Evolutionary conservation across 2,113 vertebrate species (phyloP), one percentile per base, ranked within the genome.

Genomic region (Dromas ardeola): DNA sequence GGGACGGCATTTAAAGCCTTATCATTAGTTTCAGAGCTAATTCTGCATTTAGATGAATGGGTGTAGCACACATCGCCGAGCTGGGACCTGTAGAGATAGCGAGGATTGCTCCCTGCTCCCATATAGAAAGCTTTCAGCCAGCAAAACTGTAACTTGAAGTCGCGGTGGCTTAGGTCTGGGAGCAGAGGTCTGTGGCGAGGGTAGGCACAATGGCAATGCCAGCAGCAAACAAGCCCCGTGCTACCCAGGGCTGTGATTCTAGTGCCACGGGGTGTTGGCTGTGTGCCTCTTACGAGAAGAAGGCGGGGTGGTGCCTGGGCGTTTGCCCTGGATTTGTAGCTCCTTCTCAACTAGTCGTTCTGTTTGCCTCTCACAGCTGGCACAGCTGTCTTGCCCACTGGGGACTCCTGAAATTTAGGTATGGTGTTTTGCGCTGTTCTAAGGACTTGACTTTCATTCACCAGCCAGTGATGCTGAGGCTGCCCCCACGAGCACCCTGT

Each of bases 1-100:
- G 89, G 79, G 91, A 95, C 3, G n/a, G 89, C 74, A 89, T 90
- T 93, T 90, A 88, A 93, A 96, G 43, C 74, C 94, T 95, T 95
- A 97, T 94, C 94, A 58, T 91, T 86, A 52, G 49, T 95, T 93
- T 94, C 87, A 79, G 91, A 92, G 77, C 34, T 77, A 90, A 79
- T 88, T 96, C 87, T 96, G 96, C 88, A 94, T 96, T 95, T 91
- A 95, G 88, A 96, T 96, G 90, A 93, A 93, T 92, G 87, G 85
- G 90, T n/a, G 91, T 94, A 93, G 79, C 87, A 86, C 65, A 69
- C 23, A 43, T 38, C 3, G 29, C 91, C 4, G 14, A 67, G 69
- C 82, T 78, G 78, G 72, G 87, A 91, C 66, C 36, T 92, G 81
- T 22, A 69, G 84, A 91, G 93, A 87, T 58, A 87, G 81, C 6